Percentiles rank a stretch among this genome's conserved stretches.
Evolutionary conservation across 2,888 invertebrate species (phyloP).

Genomic region (Dascillus cervinus): DNA sequence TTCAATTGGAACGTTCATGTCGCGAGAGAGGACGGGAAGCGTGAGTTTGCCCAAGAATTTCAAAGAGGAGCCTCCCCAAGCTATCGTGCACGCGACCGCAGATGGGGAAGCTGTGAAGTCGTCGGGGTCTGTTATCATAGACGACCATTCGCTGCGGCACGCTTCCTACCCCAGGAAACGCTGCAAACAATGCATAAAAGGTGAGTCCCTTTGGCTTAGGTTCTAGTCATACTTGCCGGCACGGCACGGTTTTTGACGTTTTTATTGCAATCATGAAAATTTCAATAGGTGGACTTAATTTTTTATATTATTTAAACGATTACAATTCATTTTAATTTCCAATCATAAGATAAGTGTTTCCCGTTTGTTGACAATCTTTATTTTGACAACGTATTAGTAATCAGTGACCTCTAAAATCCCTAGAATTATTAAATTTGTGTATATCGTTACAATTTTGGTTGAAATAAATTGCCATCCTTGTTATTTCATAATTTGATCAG

Average conservation of each 20-base stretch:
- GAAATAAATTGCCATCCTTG: too few species aligned
- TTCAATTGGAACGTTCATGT: constrained; percentile 59
- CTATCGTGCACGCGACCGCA: constrained; percentile 27
- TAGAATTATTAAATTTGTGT: too few species aligned
- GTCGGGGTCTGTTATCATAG: constrained; percentile 21
- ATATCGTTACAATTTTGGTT: too few species aligned
- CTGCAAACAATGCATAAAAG: constrained; percentile 35
- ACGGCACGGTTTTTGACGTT: too few species aligned
- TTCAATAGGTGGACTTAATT: too few species aligned
- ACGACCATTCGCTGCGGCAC: constrained; percentile 38
- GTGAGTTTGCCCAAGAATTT: constrained; percentile 31
- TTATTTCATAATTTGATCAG: too few species aligned
- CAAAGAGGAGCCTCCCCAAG: constrained; percentile 34
- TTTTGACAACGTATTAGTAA: too few species aligned
- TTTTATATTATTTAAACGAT: too few species aligned
- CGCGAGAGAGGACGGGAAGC: constrained; percentile 38
- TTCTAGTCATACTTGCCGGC: constrained; percentile 18
- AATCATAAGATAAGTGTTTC: too few species aligned
- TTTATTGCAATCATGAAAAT: constrained; percentile 1
- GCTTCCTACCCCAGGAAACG: constrained; percentile 39
- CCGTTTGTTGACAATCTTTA: too few species aligned
- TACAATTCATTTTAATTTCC: too few species aligned
- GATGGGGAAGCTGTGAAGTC: constrained; percentile 24
- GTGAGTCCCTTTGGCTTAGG: constrained; percentile 27
- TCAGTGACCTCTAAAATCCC: too few species aligned